Percentiles rank a stretch among this genome's conserved stretches.
These are phyloP conservation scores for Hozukius guyotensis DNA, from an alignment of 2,797 vertebrate species.

Conservation along the genomic window DNA sequence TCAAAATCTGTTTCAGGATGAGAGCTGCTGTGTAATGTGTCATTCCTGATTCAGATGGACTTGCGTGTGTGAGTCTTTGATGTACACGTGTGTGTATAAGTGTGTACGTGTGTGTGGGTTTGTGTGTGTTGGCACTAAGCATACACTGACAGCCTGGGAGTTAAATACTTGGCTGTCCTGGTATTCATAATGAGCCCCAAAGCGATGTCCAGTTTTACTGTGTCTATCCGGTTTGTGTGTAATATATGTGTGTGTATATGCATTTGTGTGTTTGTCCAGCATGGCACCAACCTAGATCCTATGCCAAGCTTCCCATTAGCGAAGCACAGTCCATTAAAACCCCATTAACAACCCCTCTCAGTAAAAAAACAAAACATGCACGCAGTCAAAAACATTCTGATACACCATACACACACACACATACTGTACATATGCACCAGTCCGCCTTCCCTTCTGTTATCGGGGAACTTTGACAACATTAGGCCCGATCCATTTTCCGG, in stretches of 20 bases:
- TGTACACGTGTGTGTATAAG: constrained; percentile 41
- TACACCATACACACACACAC: neutral
- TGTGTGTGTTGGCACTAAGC: constrained; percentile 73
- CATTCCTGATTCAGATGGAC: constrained; percentile 61
- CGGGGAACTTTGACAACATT: constrained; percentile 29
- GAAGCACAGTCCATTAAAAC: constrained; percentile 80
- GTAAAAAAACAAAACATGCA: constrained; percentile 21
- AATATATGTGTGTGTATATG: constrained; percentile 22
- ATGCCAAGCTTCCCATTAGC: constrained; percentile 80
- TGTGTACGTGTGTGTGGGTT: constrained; percentile 34
- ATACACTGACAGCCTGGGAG: constrained; percentile 71
- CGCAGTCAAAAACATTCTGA: constrained; percentile 34
- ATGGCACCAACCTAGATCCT: constrained; percentile 61
- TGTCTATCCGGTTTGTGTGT: constrained; percentile 43
- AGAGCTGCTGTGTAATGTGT: constrained; percentile 65
- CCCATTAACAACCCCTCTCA: constrained; percentile 70
- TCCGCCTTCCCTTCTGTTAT: constrained; percentile 45
- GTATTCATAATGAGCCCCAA: constrained; percentile 79
- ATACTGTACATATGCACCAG: constrained; percentile 15
- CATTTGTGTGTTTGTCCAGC: constrained; percentile 49
- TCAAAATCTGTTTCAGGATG: constrained; percentile 65
- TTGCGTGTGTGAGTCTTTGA: constrained; percentile 50
- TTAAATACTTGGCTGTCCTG: constrained; percentile 80
- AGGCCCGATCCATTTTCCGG: constrained; percentile 27
- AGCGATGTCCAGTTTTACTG: constrained; percentile 75